A percentile compares a stretch with the other conserved stretches of the same genome.
phyloP scores from a whole-genome alignment of 2,113 vertebrate genomes.

The Corvus moneduloides region DNA sequence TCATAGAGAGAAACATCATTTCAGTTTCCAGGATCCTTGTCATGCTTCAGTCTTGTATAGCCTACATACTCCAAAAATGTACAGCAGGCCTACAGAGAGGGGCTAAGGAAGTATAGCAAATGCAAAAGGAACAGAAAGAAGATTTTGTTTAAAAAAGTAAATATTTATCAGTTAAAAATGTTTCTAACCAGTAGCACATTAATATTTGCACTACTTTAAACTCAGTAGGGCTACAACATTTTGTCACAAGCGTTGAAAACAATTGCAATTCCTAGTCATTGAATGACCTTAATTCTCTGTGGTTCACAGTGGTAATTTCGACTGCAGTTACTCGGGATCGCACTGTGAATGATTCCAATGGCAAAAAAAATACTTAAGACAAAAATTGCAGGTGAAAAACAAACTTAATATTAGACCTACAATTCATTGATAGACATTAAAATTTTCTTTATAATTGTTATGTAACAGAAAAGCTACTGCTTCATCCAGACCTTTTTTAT shows the following conservation, averaged over 20 bases:
- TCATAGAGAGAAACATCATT: not conserved
- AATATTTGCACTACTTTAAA: not conserved
- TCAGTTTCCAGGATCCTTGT: not conserved
- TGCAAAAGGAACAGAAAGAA: not conserved
- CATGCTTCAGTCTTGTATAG: not conserved
- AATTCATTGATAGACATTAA: not conserved
- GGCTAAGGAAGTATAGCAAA: not conserved
- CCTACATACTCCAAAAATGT: not conserved
- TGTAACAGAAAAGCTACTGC: not conserved
- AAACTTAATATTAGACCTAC: not conserved
- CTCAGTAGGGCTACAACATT: not conserved
- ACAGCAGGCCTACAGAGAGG: not conserved
- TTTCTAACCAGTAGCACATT: not conserved
- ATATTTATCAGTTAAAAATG: not conserved
- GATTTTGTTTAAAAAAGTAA: not conserved
- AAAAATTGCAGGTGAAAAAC: not conserved
- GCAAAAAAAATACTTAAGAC: not conserved
- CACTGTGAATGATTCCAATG: not conserved
- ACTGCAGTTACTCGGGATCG: not conserved
- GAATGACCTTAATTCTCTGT: not conserved
- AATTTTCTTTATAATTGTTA: not conserved
- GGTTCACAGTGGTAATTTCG: not conserved
- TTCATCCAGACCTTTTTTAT: not conserved
- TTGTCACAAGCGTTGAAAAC: not conserved
- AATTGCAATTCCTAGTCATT: not conserved